Conservation (phyloP, 2,888 invertebrate genomes). For the Tipula lateralis region DNA sequence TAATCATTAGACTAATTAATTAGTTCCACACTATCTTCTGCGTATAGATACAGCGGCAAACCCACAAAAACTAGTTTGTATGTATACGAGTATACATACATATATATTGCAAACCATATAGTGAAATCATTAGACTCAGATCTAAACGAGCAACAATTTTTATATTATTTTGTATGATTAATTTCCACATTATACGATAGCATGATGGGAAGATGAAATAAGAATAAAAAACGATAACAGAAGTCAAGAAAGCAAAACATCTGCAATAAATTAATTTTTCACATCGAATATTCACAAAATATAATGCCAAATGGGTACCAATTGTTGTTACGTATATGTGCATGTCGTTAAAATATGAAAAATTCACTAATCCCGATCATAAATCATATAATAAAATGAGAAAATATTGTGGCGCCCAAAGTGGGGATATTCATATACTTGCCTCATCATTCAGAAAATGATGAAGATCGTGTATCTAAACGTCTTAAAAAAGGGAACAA, state of each 20-base stretch:
- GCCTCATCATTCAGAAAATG: too few relatives aligned
- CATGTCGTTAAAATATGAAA: neutral
- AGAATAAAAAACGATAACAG: neutral
- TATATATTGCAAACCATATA: too few relatives aligned
- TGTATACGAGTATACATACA: too few relatives aligned
- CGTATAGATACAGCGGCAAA: neutral
- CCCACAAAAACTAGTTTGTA: neutral
- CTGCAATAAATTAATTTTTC: slow-evolving; percentile 24
- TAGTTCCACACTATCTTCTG: neutral
- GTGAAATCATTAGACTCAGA: neutral
- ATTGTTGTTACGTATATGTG: neutral
- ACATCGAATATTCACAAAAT: neutral
- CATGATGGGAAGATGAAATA: neutral
- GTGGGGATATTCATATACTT: neutral
- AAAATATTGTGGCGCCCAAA: neutral
- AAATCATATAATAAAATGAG: neutral
- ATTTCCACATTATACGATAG: neutral
- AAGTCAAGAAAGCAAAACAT: slow-evolving; percentile 5
- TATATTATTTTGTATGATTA: slow-evolving; percentile 13
- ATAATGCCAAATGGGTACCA: neutral
- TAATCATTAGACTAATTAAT: neutral
- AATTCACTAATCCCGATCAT: neutral
- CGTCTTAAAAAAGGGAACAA: too few relatives aligned
- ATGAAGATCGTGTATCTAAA: neutral
- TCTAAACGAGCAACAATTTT: neutral